These are phyloP conservation scores for Thaumatotibia leucotreta DNA, from an alignment of 1,140 invertebrate species.

Conservation along the genomic window DNA sequence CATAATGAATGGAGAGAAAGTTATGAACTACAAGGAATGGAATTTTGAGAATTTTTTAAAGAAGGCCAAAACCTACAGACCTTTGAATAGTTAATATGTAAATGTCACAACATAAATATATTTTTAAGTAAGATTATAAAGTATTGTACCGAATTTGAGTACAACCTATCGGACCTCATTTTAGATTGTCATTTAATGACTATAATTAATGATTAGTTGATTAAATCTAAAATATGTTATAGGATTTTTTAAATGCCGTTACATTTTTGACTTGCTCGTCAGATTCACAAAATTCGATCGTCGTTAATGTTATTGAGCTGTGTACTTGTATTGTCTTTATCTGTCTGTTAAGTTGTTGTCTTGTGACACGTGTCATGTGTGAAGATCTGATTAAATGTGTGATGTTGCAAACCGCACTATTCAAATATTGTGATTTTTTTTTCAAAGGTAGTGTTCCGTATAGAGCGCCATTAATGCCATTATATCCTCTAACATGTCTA, in stretches of 20 bases:
- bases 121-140: not conserved
- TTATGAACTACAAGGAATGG: slow-evolving; percentile 60
- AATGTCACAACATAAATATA: not conserved
- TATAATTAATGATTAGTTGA: not conserved
- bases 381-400: not conserved
- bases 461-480: too few relatives aligned
- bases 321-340: not conserved
- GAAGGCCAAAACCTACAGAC: slow-evolving; percentile 26
- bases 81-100: not conserved
- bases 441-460: not conserved
- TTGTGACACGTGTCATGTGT: not conserved
- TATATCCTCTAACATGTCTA: too few relatives aligned
- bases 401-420: not conserved
- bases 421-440: not conserved
- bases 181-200: not conserved
- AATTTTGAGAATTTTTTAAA: slow-evolving; percentile 42
- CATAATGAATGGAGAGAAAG: slow-evolving; percentile 77
- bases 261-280: not conserved
- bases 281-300: not conserved
- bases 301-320: not conserved
- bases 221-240: too few relatives aligned
- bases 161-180: not conserved
- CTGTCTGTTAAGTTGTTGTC: not conserved
- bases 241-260: too few relatives aligned
- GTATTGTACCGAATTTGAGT: not conserved